phyloP scores from a whole-genome alignment of 1,140 invertebrate species.

The Drosophila prosaltans region DNA sequence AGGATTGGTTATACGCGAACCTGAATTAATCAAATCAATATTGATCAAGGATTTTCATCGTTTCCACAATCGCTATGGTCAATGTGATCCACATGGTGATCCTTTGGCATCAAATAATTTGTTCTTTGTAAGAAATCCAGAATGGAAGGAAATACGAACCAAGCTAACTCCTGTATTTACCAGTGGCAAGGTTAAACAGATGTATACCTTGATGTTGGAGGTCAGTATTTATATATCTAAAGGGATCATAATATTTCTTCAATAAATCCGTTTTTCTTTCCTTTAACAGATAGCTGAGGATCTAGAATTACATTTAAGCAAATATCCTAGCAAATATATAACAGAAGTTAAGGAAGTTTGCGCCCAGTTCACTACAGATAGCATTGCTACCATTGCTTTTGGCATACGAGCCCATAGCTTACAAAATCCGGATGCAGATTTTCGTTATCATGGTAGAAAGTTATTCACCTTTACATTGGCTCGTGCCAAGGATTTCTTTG shows the following conservation, averaged over 20 bases:
- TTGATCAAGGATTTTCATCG: constrained; percentile 84
- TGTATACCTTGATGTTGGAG: constrained; percentile 84
- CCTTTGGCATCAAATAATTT: constrained; percentile 68
- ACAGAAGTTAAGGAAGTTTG: constrained; percentile 84
- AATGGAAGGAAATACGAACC: constrained; percentile 84
- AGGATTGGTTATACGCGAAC: constrained; percentile 83
- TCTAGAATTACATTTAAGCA: constrained; percentile 48
- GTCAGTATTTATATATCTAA: constrained; percentile 18
- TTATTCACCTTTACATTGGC: constrained; percentile 84
- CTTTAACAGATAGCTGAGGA: constrained; percentile 53
- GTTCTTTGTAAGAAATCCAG: constrained; percentile 66
- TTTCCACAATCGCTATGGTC: constrained; percentile 65
- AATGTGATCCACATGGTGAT: constrained; percentile 66
- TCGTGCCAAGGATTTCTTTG: constrained; percentile 84
- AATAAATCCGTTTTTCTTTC: neutral
- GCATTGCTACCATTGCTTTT: constrained; percentile 86
- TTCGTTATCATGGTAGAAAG: constrained; percentile 79
- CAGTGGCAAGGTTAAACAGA: constrained; percentile 84
- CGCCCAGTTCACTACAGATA: constrained; percentile 85
- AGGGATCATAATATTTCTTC: neutral
- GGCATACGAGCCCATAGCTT: constrained; percentile 85
- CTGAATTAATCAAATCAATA: constrained; percentile 84
- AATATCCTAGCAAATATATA: constrained; percentile 20
- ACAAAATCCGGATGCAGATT: constrained; percentile 83
- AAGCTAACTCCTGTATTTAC: constrained; percentile 85